These are phyloP conservation scores for Adelphocoris suturalis DNA, from an alignment of 2,888 invertebrate species.

Conservation along the genomic window DNA sequence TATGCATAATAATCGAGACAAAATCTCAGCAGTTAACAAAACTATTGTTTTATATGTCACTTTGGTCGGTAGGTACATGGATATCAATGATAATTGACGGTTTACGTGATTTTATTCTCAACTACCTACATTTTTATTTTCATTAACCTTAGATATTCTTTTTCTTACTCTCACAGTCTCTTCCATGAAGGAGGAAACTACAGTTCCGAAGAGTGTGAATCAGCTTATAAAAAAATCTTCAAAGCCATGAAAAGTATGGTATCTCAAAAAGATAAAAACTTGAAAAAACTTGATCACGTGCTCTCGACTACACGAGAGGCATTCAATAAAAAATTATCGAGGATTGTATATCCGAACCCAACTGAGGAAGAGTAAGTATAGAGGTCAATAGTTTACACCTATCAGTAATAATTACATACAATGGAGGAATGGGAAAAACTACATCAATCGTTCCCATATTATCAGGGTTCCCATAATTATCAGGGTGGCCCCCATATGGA, in stretches of 20 bases:
- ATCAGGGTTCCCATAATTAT: too few species aligned
- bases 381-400: not conserved
- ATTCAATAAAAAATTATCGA: conserved; percentile 40
- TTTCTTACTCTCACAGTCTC: conserved; percentile 19
- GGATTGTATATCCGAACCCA: conserved; percentile 48
- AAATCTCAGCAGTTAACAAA: too few species aligned
- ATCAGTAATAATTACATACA: not conserved
- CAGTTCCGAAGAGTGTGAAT: conserved; percentile 55
- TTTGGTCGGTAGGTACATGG: too few species aligned
- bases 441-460: too few species aligned
- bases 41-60: too few species aligned
- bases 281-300: conserved; percentile 51
- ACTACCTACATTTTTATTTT: too few species aligned
- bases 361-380: conserved; percentile 47
- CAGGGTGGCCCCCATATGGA: too few species aligned
- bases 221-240: not conserved
- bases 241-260: not conserved
- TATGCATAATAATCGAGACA: too few species aligned
- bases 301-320: conserved; percentile 10
- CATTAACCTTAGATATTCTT: too few species aligned
- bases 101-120: too few species aligned
- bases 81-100: too few species aligned
- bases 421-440: too few species aligned
- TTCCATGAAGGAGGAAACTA: conserved; percentile 66
- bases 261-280: not conserved